phyloP scores from a whole-genome alignment of 2,888 invertebrate species.

The Hirtodrosophila alboralis region DNA sequence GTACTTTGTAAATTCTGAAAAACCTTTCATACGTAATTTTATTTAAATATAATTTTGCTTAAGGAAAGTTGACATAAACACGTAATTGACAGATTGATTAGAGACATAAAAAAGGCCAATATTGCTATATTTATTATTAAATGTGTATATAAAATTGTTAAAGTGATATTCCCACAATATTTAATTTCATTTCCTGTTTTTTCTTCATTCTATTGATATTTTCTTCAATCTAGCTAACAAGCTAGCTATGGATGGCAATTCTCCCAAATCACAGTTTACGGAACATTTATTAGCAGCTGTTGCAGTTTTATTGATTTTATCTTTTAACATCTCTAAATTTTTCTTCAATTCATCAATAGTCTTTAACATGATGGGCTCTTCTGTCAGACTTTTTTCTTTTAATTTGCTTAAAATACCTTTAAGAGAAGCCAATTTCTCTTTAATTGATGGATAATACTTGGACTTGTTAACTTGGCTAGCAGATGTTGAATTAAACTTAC shows the following conservation, averaged over 20 bases:
- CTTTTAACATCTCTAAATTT: slow-evolving; percentile 3
- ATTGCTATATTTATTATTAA: no score
- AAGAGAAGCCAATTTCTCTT: slow-evolving; percentile 3
- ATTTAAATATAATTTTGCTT: no score
- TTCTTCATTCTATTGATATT: not conserved
- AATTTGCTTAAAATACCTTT: slow-evolving; percentile 6
- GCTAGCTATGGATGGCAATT: slow-evolving; percentile 8
- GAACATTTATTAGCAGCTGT: slow-evolving; percentile 11
- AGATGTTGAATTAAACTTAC: not conserved
- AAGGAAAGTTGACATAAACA: no score
- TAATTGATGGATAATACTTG: not conserved
- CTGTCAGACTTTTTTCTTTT: not conserved
- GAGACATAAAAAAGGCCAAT: no score
- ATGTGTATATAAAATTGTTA: no score
- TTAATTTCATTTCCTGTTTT: not conserved
- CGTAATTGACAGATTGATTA: no score
- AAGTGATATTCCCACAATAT: no score
- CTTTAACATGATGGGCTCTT: not conserved
- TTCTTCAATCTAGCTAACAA: slow-evolving; percentile 4
- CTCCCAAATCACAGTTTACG: slow-evolving; percentile 11
- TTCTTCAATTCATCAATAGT: slow-evolving; percentile 6
- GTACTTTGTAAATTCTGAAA: no score
- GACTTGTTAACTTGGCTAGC: not conserved
- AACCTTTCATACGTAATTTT: no score
- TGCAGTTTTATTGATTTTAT: not conserved